Conservation (phyloP, 2,888 invertebrate genomes). For the Stratiomys singularior region DNA sequence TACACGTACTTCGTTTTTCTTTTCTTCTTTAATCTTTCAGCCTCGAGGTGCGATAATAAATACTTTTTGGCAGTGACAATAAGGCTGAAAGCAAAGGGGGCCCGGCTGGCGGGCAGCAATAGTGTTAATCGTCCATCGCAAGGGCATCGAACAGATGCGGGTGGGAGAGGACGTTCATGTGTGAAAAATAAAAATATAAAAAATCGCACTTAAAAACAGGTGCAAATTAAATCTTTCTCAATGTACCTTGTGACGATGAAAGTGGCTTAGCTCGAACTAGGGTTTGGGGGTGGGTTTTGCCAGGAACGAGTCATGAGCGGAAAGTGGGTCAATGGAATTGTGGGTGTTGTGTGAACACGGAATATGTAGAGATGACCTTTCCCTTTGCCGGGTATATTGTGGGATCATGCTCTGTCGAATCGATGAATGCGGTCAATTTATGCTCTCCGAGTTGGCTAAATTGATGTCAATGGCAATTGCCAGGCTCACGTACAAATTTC, state of each 20-base stretch:
- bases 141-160: background rate
- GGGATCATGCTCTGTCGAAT: background rate
- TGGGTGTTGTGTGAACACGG: background rate
- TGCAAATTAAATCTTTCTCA: background rate
- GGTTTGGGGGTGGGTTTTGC: too few relatives aligned
- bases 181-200: background rate
- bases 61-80: conserved; percentile 11
- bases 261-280: background rate
- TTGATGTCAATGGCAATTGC: conserved; percentile 7
- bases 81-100: background rate
- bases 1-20: too few relatives aligned
- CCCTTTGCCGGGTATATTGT: background rate
- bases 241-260: background rate
- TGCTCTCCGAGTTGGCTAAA: background rate
- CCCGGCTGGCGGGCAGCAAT: background rate
- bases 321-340: background rate
- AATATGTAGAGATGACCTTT: background rate
- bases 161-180: background rate
- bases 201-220: background rate
- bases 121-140: background rate
- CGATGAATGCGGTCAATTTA: conserved; percentile 2
- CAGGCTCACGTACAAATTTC: background rate
- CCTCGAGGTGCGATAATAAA: conserved; percentile 7
- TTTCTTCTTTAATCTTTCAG: background rate
- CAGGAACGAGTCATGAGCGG: background rate